Percentiles rank a stretch among this genome's conserved stretches.
These are phyloP conservation scores for Ursus arctos DNA, from an alignment of 2,113 vertebrate species.

Conservation along the genomic window DNA sequence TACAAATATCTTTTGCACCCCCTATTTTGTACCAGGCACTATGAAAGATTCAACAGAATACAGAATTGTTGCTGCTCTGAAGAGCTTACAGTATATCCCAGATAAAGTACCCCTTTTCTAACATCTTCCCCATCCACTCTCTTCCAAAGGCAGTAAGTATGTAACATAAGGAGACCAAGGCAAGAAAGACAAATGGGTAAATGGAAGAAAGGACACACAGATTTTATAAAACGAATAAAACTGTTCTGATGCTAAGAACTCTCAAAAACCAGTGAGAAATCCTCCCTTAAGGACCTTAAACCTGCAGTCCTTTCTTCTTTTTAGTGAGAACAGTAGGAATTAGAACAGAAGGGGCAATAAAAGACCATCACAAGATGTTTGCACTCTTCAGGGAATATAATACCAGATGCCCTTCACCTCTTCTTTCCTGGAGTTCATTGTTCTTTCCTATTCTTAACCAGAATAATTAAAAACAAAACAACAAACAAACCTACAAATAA, in stretches of 20 bases:
- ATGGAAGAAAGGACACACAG: too few relatives aligned
- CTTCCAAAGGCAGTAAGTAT: not conserved
- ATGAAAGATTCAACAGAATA: not conserved
- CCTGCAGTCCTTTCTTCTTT: not conserved
- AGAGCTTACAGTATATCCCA: not conserved
- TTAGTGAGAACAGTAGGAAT: not conserved
- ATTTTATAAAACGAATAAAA: not conserved
- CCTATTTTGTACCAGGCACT: not conserved
- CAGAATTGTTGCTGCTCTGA: not conserved
- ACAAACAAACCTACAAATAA: not conserved
- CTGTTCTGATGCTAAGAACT: not conserved
- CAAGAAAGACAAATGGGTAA: not conserved
- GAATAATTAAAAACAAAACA: not conserved
- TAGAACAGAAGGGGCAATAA: not conserved
- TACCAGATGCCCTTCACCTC: not conserved
- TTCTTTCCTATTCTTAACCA: not conserved
- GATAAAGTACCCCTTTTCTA: not conserved
- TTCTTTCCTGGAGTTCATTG: not conserved
- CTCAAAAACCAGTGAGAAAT: not conserved
- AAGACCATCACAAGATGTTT: not conserved
- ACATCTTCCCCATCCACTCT: not conserved
- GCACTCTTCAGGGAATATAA: accelerated
- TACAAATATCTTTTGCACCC: not conserved
- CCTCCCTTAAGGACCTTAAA: not conserved
- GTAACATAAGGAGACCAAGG: not conserved